Conservation (phyloP, 2,113 vertebrate species). For the Camelus dromedarius region DNA sequence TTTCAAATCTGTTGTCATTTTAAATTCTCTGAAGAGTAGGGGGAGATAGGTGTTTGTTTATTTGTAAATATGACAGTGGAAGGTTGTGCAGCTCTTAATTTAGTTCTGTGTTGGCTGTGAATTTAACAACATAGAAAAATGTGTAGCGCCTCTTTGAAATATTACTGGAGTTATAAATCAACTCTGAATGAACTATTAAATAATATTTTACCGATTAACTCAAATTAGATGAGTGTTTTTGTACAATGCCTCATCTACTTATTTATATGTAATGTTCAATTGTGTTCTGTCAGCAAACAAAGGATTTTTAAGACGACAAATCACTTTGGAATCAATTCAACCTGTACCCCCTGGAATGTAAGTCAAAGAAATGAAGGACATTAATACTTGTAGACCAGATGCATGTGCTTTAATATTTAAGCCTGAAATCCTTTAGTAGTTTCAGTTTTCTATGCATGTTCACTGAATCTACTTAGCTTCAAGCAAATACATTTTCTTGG, state of each 20-base stretch:
- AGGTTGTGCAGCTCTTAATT: not conserved
- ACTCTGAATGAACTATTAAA: not conserved
- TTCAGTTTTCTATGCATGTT: not conserved
- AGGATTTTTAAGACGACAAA: conserved; percentile 5
- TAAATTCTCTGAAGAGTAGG: not conserved
- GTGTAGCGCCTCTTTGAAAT: not conserved
- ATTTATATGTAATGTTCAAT: conserved; percentile 38
- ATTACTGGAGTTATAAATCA: conserved; percentile 45
- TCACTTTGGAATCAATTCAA: not conserved
- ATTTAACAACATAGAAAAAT: conserved; percentile 52
- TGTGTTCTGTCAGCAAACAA: not conserved
- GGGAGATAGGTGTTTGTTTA: conserved; percentile 11
- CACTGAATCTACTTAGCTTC: not conserved
- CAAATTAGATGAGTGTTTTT: conserved; percentile 38
- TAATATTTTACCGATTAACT: conserved; percentile 38
- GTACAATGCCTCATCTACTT: not conserved
- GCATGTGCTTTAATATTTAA: not conserved
- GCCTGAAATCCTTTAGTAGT: not conserved
- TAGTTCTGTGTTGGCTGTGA: not conserved
- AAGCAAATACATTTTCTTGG: conserved; percentile 44
- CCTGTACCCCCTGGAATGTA: not conserved
- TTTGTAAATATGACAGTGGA: conserved; percentile 54
- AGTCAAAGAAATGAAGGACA: conserved; percentile 22
- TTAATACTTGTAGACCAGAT: not conserved
- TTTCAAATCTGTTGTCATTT: conserved; percentile 65